These are phyloP conservation scores for Australoheros facetus DNA, from an alignment of 2,797 vertebrate genomes.

Conservation along the genomic window DNA sequence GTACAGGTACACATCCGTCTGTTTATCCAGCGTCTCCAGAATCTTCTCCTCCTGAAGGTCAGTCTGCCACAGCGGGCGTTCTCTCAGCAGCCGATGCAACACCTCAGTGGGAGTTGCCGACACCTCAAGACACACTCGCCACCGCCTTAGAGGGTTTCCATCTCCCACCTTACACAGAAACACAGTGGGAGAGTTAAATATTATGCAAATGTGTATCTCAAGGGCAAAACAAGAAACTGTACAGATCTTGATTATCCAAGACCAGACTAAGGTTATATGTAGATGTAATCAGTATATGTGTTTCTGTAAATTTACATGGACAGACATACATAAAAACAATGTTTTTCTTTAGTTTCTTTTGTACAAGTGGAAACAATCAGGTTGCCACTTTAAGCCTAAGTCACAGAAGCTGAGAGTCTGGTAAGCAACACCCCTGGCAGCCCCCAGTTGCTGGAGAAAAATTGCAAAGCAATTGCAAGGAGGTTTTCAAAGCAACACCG, in stretches of 20 bases:
- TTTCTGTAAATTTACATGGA: not conserved
- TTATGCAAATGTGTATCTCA: not conserved
- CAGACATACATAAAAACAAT: not conserved
- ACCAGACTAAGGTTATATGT: not conserved
- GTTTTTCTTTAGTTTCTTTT: not conserved
- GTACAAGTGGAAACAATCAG: not conserved
- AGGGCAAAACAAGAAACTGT: not conserved
- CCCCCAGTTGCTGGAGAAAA: not conserved
- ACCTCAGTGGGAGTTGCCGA: slow-evolving; percentile 84
- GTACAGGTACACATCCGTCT: slow-evolving; percentile 91
- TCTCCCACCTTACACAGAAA: slow-evolving; percentile 84
- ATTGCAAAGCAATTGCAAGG: no score
- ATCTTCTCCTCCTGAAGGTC: slow-evolving; percentile 90
- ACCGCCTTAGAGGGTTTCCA: slow-evolving; percentile 87
- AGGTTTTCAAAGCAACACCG: no score
- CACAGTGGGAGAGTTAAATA: not conserved
- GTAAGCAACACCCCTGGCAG: accelerated
- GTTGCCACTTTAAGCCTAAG: not conserved
- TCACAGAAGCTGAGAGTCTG: not conserved
- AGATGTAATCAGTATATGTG: not conserved
- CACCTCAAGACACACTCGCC: slow-evolving; percentile 87
- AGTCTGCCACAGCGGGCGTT: slow-evolving; percentile 86
- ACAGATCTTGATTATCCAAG: not conserved
- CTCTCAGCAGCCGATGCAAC: slow-evolving; percentile 87
- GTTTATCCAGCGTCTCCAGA: slow-evolving; percentile 87